phyloP scores from a whole-genome alignment of 1,140 invertebrate genomes.

The Solenopsis invicta region DNA sequence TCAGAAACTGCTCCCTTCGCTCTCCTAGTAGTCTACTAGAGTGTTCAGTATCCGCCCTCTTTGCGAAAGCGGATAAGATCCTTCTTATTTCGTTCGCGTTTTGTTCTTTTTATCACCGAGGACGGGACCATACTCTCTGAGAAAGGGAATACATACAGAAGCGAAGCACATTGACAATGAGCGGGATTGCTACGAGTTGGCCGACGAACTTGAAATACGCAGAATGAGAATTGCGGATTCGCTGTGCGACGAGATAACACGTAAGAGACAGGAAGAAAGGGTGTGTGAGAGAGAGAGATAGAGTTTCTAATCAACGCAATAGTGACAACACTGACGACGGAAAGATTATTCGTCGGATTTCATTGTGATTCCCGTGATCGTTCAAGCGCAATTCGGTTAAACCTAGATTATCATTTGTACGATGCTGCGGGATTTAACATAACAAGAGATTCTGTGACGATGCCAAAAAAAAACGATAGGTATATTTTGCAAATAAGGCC shows the following conservation, averaged over 20 bases:
- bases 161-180: not conserved
- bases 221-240: slow-evolving; percentile 38
- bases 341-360: slow-evolving; percentile 36
- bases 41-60: slow-evolving; percentile 10
- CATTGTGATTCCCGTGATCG: slow-evolving; percentile 16
- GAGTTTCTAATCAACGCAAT: slow-evolving; percentile 41
- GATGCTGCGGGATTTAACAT: slow-evolving; percentile 19
- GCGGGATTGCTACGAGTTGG: slow-evolving; percentile 7
- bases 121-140: not conserved
- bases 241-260: not conserved
- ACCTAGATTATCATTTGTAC: slow-evolving; percentile 37
- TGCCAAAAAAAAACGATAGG: not conserved
- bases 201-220: not conserved
- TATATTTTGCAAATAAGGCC: not conserved
- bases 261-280: not conserved
- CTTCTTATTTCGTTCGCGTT: slow-evolving; percentile 13
- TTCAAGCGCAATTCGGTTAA: slow-evolving; percentile 34
- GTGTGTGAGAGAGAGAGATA: not conserved
- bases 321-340: not conserved
- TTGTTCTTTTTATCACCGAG: slow-evolving; percentile 13
- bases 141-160: not conserved
- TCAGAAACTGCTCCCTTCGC: slow-evolving; percentile 31
- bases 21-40: slow-evolving; percentile 3
- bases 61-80: slow-evolving; percentile 22
- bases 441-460: not conserved